phyloP scores from a whole-genome alignment of 1,140 invertebrate genomes.

The Agrilus planipennis region DNA sequence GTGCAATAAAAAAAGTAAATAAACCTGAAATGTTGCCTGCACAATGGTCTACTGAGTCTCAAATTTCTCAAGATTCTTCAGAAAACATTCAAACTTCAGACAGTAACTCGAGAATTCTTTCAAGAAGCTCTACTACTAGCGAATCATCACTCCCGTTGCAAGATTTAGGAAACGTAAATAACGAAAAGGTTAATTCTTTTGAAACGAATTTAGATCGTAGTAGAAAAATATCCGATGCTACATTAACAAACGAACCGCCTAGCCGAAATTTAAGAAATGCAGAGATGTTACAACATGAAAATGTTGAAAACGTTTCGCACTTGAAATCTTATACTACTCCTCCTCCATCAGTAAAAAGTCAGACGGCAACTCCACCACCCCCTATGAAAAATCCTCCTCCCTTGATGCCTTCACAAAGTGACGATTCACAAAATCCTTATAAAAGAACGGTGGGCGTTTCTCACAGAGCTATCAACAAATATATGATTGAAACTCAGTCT shows the following conservation, averaged over 20 bases:
- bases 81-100: conserved; percentile 42
- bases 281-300: conserved; percentile 16
- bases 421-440: conserved; percentile 26
- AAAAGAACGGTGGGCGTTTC: conserved; percentile 33
- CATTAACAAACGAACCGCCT: not conserved
- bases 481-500: conserved; percentile 11
- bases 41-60: conserved; percentile 48
- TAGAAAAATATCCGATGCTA: not conserved
- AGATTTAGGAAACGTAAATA: conserved; percentile 4
- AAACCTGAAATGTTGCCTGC: conserved; percentile 37
- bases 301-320: conserved; percentile 22
- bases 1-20: conserved; percentile 13
- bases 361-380: conserved; percentile 12
- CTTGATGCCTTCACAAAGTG: conserved; percentile 12
- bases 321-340: conserved; percentile 11
- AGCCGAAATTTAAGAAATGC: not conserved
- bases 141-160: conserved; percentile 25
- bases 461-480: conserved; percentile 30
- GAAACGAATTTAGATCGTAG: no score
- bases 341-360: conserved; percentile 15
- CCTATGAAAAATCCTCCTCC: conserved; percentile 17
- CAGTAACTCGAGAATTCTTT: conserved; percentile 43
- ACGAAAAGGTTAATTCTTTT: no score
- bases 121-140: conserved; percentile 38
- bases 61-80: conserved; percentile 46